Base-by-base conservation (phyloP, 2,888 invertebrate species). In the Brachyptera putata region DNA sequence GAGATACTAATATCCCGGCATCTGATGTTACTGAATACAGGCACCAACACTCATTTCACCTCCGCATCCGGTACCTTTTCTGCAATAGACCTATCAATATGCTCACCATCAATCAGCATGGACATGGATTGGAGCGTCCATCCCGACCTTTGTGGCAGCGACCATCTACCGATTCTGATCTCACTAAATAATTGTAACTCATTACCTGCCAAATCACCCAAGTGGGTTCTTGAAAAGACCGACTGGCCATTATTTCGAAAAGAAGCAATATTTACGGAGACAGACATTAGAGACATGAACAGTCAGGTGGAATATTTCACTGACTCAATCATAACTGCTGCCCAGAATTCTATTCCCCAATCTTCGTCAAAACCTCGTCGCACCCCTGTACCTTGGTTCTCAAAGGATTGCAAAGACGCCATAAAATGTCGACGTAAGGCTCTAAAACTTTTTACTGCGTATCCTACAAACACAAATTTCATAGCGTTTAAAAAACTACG, bases 391-490 rank as follows among this genome's bases (percentile, higher is more conserved):
- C 36, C 55, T 13, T 55, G 55, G 55, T 55, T 30, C 34, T 55
- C 34, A 36, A 14, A 11, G 11, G 55, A 55, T n/a, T 55, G 55
- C 16, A 55, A 55, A 24, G 16, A 11, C 13, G 55, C 18, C 13
- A 55, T 55, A 30, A 16, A 30, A n/a, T 18, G 21, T 11, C 11
- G 55, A 11, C 30, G 55, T 13, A 30, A 16, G 16, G 30, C 55
- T 9, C 16, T 55, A 2, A 26, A 22, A 3, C 3, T 37, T 34
- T 55, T 55, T 18, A 55, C n/a, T 11, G 30, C 11, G 30, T 30
- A 55, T 39, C 55, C 55, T 9, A 55, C 55, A 13, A 36, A 39
- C 34, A 36, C 2, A 3, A 55, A 55, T 22, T 22, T 55, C 2
- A 11, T 5, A 13, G 9, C 36, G 16, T 55, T 55, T 22, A 11